phyloP scores from a whole-genome alignment of 2,888 invertebrate genomes.

The Syritta pipiens region DNA sequence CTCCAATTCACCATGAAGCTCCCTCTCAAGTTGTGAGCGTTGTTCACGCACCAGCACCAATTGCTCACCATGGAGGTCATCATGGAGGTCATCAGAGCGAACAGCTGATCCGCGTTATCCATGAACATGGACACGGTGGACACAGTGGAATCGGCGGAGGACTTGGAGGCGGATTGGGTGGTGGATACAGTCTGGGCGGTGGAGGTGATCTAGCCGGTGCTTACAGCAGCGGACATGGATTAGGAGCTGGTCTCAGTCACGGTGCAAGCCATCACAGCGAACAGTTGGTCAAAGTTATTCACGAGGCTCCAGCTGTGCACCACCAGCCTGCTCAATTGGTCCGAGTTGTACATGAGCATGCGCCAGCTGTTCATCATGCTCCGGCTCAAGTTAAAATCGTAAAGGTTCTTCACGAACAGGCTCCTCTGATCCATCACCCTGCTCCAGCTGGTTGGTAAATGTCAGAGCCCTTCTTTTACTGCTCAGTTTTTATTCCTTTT shows the following conservation, averaged over 20 bases:
- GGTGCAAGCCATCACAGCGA: slow-evolving; percentile 24
- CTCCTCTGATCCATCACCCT: slow-evolving; percentile 9
- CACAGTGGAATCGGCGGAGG: slow-evolving; percentile 1
- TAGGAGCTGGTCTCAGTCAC: background rate
- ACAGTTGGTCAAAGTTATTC: slow-evolving; percentile 72
- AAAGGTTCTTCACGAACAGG: slow-evolving; percentile 70
- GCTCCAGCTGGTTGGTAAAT: slow-evolving; percentile 71
- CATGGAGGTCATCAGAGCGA: slow-evolving; percentile 15
- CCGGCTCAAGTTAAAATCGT: slow-evolving; percentile 15
- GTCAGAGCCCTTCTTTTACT: slow-evolving; percentile 19
- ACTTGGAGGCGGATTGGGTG: background rate
- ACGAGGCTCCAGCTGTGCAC: slow-evolving; percentile 68
- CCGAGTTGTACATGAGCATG: slow-evolving; percentile 68
- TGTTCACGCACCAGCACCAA: slow-evolving; percentile 70
- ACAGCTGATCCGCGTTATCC: slow-evolving; percentile 19
- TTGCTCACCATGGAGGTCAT: background rate
- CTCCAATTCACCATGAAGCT: slow-evolving; percentile 4
- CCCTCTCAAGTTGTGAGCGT: slow-evolving; percentile 42
- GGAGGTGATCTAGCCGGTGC: background rate
- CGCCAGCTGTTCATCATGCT: slow-evolving; percentile 26
- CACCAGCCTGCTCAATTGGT: slow-evolving; percentile 71
- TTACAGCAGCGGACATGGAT: background rate
- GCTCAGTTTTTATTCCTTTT: slow-evolving; percentile 5
- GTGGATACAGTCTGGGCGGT: background rate
- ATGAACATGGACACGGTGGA: slow-evolving; percentile 23